A percentile compares a stretch with the other conserved stretches of the same genome.
Evolutionary conservation across 2,888 invertebrate species (phyloP).

Genomic region (Strigamia crassipes): DNA sequence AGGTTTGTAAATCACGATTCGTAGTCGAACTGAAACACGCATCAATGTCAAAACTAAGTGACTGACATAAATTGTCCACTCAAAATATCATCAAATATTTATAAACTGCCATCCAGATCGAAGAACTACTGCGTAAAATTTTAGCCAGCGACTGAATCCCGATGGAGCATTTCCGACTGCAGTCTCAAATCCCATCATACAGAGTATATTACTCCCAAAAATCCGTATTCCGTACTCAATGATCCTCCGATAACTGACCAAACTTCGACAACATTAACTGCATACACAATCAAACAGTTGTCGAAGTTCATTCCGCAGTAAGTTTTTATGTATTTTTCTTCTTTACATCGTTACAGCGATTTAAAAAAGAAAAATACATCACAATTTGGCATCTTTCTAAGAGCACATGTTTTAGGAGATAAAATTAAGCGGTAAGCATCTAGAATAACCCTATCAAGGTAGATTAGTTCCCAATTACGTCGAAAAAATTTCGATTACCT

Average conservation of each 20-base stretch:
- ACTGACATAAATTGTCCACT: not conserved
- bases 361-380: too few species aligned
- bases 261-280: not conserved
- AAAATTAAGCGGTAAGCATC: too few species aligned
- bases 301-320: too few species aligned
- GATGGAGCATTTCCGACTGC: not conserved
- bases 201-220: too few species aligned
- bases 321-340: too few species aligned
- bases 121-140: not conserved
- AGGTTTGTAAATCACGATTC: not conserved
- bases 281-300: too few species aligned
- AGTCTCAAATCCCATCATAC: not conserved
- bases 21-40: not conserved
- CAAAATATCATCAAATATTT: not conserved
- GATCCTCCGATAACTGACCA: not conserved
- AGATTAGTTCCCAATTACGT: too few species aligned
- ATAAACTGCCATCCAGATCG: not conserved
- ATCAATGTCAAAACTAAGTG: not conserved
- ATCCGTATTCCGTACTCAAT: not conserved
- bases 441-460: too few species aligned
- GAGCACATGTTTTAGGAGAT: too few species aligned
- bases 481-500: too few species aligned
- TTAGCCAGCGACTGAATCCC: not conserved
- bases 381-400: too few species aligned
- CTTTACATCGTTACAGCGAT: too few species aligned